Base-by-base conservation (phyloP, 2,113 vertebrate species). In the Anarhynchus alexandrinus region DNA sequence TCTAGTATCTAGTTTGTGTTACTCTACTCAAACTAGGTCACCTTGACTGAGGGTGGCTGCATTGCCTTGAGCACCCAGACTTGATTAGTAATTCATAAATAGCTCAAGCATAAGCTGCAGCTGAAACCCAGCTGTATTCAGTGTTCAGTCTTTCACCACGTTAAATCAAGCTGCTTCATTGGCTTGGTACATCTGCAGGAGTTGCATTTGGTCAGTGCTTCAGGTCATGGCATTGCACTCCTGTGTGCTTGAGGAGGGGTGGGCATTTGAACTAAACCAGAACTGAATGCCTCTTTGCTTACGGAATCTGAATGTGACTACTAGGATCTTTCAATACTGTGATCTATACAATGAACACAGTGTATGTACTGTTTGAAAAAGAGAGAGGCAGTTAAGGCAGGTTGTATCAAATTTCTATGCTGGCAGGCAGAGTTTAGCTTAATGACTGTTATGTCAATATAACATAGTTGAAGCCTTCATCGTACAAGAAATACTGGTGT, bases 341-440 rank as follows among this genome's bases (percentile, higher is more conserved):
- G 72, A 55, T 61, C 57, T 90, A 13, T 94, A 95, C 89, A 97
- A 84, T 79, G 79, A 95, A 5, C 3, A 15, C 94, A 95, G 79
- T 97, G 94, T 97, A 27, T 83, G 73, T 23, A 22, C 82, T 62
- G 77, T 82, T 87, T 73, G 77, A 76, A 81, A 88, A 86, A 61
- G 73, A 32, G 9, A 17, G 93, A 40, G 73, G 92, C 82, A 14
- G 54, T 82, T 83, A 70, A 71, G 88, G 69, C 66, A 70, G 54
- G 82, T 82, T 40, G 42, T 67, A 36, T 92, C 72, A 52, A 55
- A 81, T 96, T 95, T 94, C 94, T 59, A 2, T 26, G 77, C 74
- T 92, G 92, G 80, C 88, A 81, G 70, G 69, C 92, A 71, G 80
- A 54, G 51, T 74, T 51, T 6, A 22, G 49, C 49, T 23, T 51